Base-by-base conservation (phyloP, 2,113 vertebrate genomes). In the Caretta caretta region DNA sequence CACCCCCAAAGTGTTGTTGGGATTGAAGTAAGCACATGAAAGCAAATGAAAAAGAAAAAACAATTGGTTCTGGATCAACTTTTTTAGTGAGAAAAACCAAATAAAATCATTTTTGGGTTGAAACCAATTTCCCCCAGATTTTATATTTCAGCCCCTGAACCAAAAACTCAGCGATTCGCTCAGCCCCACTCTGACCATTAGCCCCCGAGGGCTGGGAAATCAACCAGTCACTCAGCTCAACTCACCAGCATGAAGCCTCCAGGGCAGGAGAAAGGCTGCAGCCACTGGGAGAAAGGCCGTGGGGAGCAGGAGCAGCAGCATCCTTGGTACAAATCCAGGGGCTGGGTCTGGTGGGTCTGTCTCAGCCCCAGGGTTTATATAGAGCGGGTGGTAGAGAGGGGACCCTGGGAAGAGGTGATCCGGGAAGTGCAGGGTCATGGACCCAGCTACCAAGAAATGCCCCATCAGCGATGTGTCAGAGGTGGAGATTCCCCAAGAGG, bases 351-450 rank as follows among this genome's bases (percentile, higher is more conserved):
- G 65, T 38, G 12, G 35, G 4, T 72, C 65, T 72, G 65, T 38
- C 65, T 22, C n/a, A 38, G 35, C 2, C 65, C 17, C 1, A 3
- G 9, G 8, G 35, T 72, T 38, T 38, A 38, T 72, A 38, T 38
- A 2, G 65, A 35, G 19, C 2, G 31, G n/a, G 19, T 5, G 8
- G 35, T 5, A 8, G 5, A 9, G 35, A 38, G 8, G 19, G 8
- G n/a, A 72, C 35, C 17, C 65, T 20, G 35, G 35, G 17, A n/a
- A n/a, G 17, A n/a, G 35, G 35, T 19, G 62, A 69, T 35, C 65
- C 4, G 2, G 35, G 65, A 38, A 10, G 35, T 22, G 65, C 8
- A n/a, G 35, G n/a, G 65, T 38, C 35, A n/a, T 20, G 16, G 8
- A n/a, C 35, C 8, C 65, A 38, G 35, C 9, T 38, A 5, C n/a